These are phyloP conservation scores for Caenorhabditis plicata DNA, from an alignment of 2,888 invertebrate genomes.

Conservation along the genomic window DNA sequence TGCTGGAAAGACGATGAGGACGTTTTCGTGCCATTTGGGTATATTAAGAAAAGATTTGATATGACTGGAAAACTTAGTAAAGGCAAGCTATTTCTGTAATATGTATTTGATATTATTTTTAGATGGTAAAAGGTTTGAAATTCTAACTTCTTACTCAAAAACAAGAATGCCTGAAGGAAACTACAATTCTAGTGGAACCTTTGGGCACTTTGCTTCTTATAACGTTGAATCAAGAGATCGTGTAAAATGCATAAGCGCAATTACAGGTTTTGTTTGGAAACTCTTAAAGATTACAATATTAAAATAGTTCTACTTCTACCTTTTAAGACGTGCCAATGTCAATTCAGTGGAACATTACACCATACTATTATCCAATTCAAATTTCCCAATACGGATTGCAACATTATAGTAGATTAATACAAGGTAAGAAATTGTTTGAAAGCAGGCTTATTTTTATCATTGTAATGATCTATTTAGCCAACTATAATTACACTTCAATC, in stretches of 20 bases:
- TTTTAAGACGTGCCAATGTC: conserved; percentile 86
- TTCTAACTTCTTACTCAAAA: conserved; percentile 56
- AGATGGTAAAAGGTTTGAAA: conserved; percentile 50
- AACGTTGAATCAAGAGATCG: conserved; percentile 93
- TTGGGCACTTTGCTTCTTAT: conserved; percentile 95
- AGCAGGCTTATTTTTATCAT: no score
- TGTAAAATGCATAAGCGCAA: conserved; percentile 91
- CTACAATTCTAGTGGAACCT: conserved; percentile 86
- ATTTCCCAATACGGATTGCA: conserved; percentile 96
- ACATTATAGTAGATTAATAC: conserved; percentile 82
- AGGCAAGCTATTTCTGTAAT: conserved; percentile 23
- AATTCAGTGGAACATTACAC: conserved; percentile 92
- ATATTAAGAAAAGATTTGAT: conserved; percentile 53
- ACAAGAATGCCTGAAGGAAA: conserved; percentile 42
- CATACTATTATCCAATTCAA: conserved; percentile 96
- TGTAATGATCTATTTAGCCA: background rate
- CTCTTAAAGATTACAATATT: background rate
- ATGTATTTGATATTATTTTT: background rate
- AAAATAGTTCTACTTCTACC: conserved; percentile 10
- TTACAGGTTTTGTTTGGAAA: conserved; percentile 73
- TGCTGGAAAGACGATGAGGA: conserved; percentile 50
- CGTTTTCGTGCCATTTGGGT: conserved; percentile 55
- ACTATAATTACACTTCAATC: background rate
- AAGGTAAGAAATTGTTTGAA: no score
- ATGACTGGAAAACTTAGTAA: conserved; percentile 44